A percentile compares a stretch with the other conserved stretches of the same genome.
Conservation (phyloP, 1,140 invertebrate genomes). For the Pseudomyrmex sp. region DNA sequence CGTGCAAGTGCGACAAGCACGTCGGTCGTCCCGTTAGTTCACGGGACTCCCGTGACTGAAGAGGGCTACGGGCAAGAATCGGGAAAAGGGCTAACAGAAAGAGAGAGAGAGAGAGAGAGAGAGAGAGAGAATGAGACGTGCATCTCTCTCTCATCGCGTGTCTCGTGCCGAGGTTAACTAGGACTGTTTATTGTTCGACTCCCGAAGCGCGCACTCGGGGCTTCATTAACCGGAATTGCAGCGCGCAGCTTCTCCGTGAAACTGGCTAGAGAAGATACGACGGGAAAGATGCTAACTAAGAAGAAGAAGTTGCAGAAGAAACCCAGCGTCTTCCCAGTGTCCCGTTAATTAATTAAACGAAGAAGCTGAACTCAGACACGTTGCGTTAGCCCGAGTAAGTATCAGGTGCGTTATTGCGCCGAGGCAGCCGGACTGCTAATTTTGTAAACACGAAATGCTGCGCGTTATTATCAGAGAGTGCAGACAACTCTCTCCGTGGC, state of each 20-base stretch:
- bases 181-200: conserved; percentile 71
- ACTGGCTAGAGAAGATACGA: neutral
- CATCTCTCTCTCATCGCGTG: conserved; percentile 39
- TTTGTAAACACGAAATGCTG: conserved; percentile 41
- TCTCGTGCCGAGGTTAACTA: conserved; percentile 62
- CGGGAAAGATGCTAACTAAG: conserved; percentile 49
- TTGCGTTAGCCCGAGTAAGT: conserved; percentile 35
- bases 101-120: neutral
- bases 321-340: conserved; percentile 61
- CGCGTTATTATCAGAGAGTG: conserved; percentile 7
- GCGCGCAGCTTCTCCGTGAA: conserved; percentile 14
- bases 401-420: conserved; percentile 35
- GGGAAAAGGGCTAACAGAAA: neutral
- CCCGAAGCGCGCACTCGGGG: conserved; percentile 57
- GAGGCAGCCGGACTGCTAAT: conserved; percentile 19
- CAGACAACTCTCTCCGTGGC: neutral
- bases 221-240: conserved; percentile 73
- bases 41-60: neutral
- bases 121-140: neutral
- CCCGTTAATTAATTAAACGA: conserved; percentile 77
- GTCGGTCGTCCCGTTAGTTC: conserved; percentile 4
- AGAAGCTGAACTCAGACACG: conserved; percentile 37
- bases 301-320: conserved; percentile 64
- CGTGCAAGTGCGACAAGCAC: conserved; percentile 28
- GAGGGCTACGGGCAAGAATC: neutral